These are phyloP conservation scores for Reticulitermes lucifugus DNA, from an alignment of 2,888 invertebrate genomes.

Conservation along the genomic window DNA sequence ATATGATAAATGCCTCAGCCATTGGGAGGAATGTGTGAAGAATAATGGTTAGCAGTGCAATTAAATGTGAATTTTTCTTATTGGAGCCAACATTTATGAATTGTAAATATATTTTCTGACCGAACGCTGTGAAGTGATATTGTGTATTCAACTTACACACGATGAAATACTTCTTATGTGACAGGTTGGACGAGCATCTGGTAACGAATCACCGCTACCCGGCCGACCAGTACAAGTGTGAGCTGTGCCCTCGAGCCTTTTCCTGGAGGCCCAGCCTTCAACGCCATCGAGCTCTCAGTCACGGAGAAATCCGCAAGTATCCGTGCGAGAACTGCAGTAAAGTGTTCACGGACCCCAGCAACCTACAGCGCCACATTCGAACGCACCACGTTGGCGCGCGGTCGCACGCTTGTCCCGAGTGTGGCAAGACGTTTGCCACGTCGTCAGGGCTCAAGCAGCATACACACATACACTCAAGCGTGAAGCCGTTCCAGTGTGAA, in stretches of 20 bases:
- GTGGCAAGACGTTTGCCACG: constrained; percentile 98
- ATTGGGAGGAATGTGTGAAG: too few species aligned
- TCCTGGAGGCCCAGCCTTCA: constrained; percentile 84
- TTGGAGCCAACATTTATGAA: too few species aligned
- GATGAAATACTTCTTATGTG: not conserved
- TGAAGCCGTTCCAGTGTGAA: constrained; percentile 97
- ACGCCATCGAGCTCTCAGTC: constrained; percentile 83
- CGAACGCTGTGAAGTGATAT: too few species aligned
- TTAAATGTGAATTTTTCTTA: too few species aligned
- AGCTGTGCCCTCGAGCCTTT: constrained; percentile 85
- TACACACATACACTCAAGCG: constrained; percentile 98
- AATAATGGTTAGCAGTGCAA: too few species aligned
- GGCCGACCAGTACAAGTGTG: constrained; percentile 83
- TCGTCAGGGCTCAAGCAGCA: constrained; percentile 99
- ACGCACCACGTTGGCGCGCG: constrained; percentile 95
- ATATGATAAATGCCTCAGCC: too few species aligned
- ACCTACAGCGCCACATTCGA: constrained; percentile 96
- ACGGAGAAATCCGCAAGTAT: constrained; percentile 82
- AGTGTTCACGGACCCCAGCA: constrained; percentile 96
- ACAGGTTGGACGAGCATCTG: constrained; percentile 86
- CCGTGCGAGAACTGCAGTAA: constrained; percentile 93
- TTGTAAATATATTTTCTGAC: too few species aligned
- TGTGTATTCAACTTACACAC: too few species aligned
- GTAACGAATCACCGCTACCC: constrained; percentile 83
- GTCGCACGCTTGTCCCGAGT: constrained; percentile 97